Base-by-base conservation (phyloP, 2,888 invertebrate genomes). In the Sepioteuthis lessoniana region DNA sequence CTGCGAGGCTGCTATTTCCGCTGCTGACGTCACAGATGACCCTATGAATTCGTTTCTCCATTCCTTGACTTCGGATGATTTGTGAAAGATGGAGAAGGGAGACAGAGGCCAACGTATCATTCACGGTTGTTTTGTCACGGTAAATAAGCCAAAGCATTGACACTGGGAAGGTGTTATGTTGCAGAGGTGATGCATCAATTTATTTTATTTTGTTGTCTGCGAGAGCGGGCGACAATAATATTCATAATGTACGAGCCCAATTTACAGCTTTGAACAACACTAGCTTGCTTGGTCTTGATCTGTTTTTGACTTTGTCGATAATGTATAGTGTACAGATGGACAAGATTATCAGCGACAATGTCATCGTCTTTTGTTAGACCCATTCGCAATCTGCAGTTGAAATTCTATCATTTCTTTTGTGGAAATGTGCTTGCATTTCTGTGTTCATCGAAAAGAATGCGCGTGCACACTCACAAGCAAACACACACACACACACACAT, bases 1-100 rank as follows among this genome's bases (percentile, higher is more conserved):
- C 16, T 76, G 16, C 76, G 76, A 76, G 19, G 13, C n/a, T 76
- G 76, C 76, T 92, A 92, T 92, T 92, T 92, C 92, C 92, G 46
- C 16, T 46, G 92, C 42, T 92, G 92, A 92, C 92, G 92, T 92
- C 92, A 92, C 92, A 47, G 92, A 37, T 92, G 92, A 92, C 92
- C 42, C n/a, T 31, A 92, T n/a, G 46, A 46, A 92, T 92, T 92
- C 92, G 42, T 92, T 46, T n/a, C 46, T 31, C 46, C n/a, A 10
- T n/a, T n/a, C 35, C 19, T n/a, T 19, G 91, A 42, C 35, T 55
- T 55, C 55, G 25, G 55, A 55, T 55, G 76, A n/a, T 16, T 35
- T 13, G 76, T 76, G 76, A 76, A 76, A n/a, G 76, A 76, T 76
- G 76, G 76, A 25, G 76, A 76, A n/a, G 76, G 76, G 76, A 76